These are phyloP conservation scores for Carassius carassius DNA, from an alignment of 2,113 vertebrate genomes.

Conservation along the genomic window DNA sequence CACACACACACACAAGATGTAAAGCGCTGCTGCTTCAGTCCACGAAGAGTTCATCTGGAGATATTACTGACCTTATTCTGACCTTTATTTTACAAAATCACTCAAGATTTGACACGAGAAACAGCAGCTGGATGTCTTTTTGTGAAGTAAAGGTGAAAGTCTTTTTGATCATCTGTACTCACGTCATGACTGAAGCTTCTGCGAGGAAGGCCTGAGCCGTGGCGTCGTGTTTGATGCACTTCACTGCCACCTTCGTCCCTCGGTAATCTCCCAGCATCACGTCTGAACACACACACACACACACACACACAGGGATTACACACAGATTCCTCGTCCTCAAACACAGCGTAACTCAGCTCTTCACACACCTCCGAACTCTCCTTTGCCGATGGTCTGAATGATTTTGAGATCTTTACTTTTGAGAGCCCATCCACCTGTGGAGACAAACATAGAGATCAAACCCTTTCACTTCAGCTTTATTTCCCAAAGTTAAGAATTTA, in stretches of 20 bases:
- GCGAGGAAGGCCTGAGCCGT: slow-evolving; percentile 95
- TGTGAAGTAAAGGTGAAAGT: no score
- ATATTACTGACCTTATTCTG: no score
- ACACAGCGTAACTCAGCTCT: not conserved
- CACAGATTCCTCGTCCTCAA: not conserved
- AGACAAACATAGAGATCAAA: not conserved
- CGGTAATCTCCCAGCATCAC: slow-evolving; percentile 94
- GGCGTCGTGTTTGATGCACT: slow-evolving; percentile 95
- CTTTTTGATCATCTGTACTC: slow-evolving; percentile 60
- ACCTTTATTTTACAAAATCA: no score
- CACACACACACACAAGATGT: no score
- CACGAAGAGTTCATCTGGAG: no score
- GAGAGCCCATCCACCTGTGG: slow-evolving; percentile 90
- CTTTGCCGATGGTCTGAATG: slow-evolving; percentile 90
- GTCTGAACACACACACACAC: slow-evolving; percentile 70
- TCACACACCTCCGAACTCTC: slow-evolving; percentile 91
- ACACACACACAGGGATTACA: not conserved
- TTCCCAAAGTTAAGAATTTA: no score
- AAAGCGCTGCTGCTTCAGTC: no score
- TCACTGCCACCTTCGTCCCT: slow-evolving; percentile 93
- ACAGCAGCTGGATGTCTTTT: no score
- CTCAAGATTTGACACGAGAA: no score
- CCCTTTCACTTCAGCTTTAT: not conserved
- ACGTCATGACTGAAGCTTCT: slow-evolving; percentile 97
- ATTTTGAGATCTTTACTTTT: slow-evolving; percentile 90